These are phyloP conservation scores for Phalanger gymnotis DNA, from an alignment of 2,797 vertebrate genomes.

Conservation along the genomic window DNA sequence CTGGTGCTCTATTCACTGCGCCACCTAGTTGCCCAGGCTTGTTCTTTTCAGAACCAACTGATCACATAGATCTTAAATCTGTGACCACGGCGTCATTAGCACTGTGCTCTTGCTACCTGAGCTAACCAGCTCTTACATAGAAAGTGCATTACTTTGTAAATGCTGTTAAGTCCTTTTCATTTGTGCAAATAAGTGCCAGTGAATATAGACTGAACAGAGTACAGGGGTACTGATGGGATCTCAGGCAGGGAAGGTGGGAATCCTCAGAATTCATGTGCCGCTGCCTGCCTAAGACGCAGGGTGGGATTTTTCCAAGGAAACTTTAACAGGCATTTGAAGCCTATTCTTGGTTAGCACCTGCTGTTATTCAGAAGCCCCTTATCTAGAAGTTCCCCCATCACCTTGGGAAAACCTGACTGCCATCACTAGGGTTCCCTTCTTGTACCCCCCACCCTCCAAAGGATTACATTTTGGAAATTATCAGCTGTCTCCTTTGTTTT, in stretches of 20 bases:
- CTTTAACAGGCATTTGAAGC: not conserved
- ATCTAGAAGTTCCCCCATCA: not conserved
- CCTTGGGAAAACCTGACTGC: conserved; percentile 47
- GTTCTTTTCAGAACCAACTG: not conserved
- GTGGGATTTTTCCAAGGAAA: conserved; percentile 32
- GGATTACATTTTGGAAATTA: conserved; percentile 7
- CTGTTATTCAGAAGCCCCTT: not conserved
- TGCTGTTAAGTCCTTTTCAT: conserved; percentile 28
- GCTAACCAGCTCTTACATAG: not conserved
- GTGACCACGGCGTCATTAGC: not conserved
- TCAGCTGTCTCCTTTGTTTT: conserved; percentile 29
- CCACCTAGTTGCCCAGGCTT: no score
- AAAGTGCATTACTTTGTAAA: conserved; percentile 33
- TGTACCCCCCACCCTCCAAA: not conserved
- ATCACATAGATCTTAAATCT: conserved; percentile 9
- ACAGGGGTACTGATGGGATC: conserved; percentile 16
- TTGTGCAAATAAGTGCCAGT: conserved; percentile 48
- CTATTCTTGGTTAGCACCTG: not conserved
- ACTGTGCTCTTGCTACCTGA: not conserved
- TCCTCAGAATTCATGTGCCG: not conserved
- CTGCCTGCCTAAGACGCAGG: not conserved
- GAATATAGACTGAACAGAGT: conserved; percentile 31
- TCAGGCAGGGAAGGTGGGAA: not conserved
- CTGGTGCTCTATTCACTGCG: no score
- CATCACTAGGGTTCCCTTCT: conserved; percentile 40